Evolutionary conservation across 1,140 invertebrate genomes (phyloP), one percentile per base, ranked within the genome.

Genomic region (Ylistrum balloti): DNA sequence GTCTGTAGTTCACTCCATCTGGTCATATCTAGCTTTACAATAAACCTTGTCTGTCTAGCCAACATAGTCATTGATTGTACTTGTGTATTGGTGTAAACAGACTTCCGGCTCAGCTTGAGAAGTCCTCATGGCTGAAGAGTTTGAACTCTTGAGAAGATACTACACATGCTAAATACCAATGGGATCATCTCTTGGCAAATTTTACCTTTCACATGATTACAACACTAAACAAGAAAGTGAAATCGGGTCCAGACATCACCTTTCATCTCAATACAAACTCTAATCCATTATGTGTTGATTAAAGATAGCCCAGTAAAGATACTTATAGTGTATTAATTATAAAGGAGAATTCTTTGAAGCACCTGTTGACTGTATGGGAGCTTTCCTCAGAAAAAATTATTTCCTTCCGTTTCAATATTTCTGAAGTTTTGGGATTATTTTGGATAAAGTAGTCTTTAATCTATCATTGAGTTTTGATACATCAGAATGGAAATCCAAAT

Each of bases 61-160:
- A n/a, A 28, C 22, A 1, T 9, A 74, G 56, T 74, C 56, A 74
- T 74, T 74, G 56, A 74, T 74, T 74, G 56, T 74, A 74, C 56
- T 28, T 74, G 56, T 74, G 56, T 74, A 74, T 74, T 74, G 56
- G 22, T 74, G 56, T 74, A 28, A 74, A 1, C 1, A n/a, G n/a
- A 74, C 56, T 74, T 74, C 56, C 56, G 56, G 7, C 56, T 74
- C 22, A n/a, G n/a, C 56, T 74, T 74, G 11, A 74, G n/a, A 74
- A 74, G 56, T 74, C n/a, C 56, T 74, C n/a, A 74, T 74, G 56
- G 56, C 56, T 74, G 56, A 74, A 28, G 56, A 74, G 56, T 11
- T n/a, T 74, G 22, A 74, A 74, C 22, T 5, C 5, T 28, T 28
- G n/a, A 3, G 1, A 74, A 17, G 22, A 1, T 74, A 28, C 56